These are phyloP conservation scores for Cettia cetti DNA, from an alignment of 2,113 vertebrate genomes.

Conservation along the genomic window DNA sequence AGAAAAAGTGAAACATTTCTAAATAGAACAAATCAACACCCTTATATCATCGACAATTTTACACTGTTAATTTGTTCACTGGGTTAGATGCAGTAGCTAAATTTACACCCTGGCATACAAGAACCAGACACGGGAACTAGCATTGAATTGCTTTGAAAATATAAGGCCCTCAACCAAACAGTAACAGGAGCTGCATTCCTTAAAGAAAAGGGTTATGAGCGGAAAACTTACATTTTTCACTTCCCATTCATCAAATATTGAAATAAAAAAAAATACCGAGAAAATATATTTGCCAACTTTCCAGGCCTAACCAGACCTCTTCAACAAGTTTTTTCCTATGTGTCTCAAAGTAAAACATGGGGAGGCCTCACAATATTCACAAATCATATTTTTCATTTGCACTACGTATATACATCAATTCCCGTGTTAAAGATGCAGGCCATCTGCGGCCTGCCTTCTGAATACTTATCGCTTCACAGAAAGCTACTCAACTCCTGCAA, in stretches of 20 bases:
- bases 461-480: background rate
- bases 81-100: background rate
- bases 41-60: background rate
- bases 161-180: background rate
- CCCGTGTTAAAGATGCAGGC: background rate
- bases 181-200: background rate
- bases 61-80: background rate
- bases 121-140: background rate
- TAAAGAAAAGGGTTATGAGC: background rate
- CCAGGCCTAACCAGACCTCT: background rate
- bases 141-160: background rate
- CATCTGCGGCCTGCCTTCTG: background rate
- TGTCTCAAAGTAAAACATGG: background rate
- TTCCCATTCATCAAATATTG: rapidly evolving
- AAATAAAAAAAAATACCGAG: background rate
- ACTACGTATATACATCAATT: background rate
- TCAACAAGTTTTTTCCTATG: background rate
- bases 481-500: background rate
- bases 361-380: background rate
- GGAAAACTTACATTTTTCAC: background rate
- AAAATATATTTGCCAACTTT: background rate
- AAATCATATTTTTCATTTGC: background rate
- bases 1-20: background rate
- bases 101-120: background rate
- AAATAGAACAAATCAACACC: background rate